These are phyloP conservation scores for Smittia aterrima DNA, from an alignment of 2,888 invertebrate species.

Conservation along the genomic window DNA sequence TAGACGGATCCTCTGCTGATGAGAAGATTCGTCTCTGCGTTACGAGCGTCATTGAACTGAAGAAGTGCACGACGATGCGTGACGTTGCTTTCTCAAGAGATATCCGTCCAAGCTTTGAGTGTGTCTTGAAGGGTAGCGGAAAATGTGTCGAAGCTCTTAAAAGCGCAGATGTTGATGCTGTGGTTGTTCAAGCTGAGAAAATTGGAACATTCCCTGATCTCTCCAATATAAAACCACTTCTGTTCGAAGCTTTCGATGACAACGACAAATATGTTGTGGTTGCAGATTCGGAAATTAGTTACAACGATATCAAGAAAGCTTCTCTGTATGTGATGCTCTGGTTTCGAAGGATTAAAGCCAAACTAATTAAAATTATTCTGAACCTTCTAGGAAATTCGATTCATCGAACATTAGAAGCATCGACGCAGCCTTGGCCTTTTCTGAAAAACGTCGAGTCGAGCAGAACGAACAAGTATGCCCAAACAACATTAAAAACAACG, in stretches of 20 bases:
- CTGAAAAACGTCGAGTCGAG: conserved; percentile 47
- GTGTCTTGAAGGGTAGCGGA: conserved; percentile 63
- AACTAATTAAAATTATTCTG: neutral
- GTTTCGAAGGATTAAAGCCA: neutral
- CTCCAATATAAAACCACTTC: conserved; percentile 48
- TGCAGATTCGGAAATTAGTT: conserved; percentile 47
- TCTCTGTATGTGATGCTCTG: conserved; percentile 48
- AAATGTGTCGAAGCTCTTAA: conserved; percentile 49
- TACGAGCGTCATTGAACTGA: conserved; percentile 62
- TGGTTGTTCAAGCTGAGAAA: conserved; percentile 43
- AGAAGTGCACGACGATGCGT: conserved; percentile 72
- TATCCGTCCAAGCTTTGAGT: conserved; percentile 76
- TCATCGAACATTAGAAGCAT: conserved; percentile 47
- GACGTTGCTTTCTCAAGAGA: conserved; percentile 74
- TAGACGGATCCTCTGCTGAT: conserved; percentile 19
- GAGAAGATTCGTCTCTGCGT: conserved; percentile 58
- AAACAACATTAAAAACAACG: conserved; percentile 42
- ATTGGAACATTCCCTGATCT: conserved; percentile 47
- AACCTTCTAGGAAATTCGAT: conserved; percentile 48
- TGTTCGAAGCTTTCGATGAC: conserved; percentile 49
- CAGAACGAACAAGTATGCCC: conserved; percentile 47
- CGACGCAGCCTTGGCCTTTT: conserved; percentile 49
- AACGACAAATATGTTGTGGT: conserved; percentile 50
- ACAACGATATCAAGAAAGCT: conserved; percentile 47
- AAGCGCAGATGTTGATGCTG: neutral